These are phyloP conservation scores for Keiferia lycopersicella DNA, from an alignment of 2,888 invertebrate species.

Conservation along the genomic window DNA sequence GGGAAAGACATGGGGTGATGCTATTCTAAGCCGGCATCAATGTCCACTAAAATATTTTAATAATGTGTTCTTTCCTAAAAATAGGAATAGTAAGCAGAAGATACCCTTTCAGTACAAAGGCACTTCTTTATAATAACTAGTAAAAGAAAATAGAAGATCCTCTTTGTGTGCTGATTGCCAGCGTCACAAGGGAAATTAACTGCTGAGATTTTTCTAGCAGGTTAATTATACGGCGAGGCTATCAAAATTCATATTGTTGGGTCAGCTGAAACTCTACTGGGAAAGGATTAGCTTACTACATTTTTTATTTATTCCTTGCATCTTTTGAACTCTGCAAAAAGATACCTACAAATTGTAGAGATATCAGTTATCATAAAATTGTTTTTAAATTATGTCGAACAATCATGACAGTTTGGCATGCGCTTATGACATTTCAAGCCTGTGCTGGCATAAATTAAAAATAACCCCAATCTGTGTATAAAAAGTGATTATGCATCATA, in stretches of 20 bases:
- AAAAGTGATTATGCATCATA: no score
- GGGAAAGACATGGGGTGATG: no score
- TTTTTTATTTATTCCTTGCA: not conserved
- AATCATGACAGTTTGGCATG: no score
- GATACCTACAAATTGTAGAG: not conserved
- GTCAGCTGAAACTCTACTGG: not conserved
- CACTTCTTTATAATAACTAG: not conserved
- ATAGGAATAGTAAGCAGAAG: not conserved
- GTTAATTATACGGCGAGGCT: slow-evolving; percentile 4
- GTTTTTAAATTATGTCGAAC: no score
- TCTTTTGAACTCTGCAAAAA: no score
- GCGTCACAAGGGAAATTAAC: slow-evolving; percentile 13
- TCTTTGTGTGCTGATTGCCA: slow-evolving; percentile 12
- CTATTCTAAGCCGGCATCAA: no score
- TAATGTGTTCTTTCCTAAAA: no score
- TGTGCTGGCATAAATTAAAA: no score
- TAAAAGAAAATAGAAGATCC: slow-evolving; percentile 5
- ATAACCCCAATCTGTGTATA: no score
- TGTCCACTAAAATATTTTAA: no score
- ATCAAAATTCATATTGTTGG: not conserved
- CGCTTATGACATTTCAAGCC: no score
- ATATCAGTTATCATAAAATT: no score
- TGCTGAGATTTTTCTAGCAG: slow-evolving; percentile 9
- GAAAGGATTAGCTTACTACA: not conserved
- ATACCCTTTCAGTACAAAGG: not conserved